phyloP scores from a whole-genome alignment of 1,140 invertebrate genomes.

The Calosoma granatense region DNA sequence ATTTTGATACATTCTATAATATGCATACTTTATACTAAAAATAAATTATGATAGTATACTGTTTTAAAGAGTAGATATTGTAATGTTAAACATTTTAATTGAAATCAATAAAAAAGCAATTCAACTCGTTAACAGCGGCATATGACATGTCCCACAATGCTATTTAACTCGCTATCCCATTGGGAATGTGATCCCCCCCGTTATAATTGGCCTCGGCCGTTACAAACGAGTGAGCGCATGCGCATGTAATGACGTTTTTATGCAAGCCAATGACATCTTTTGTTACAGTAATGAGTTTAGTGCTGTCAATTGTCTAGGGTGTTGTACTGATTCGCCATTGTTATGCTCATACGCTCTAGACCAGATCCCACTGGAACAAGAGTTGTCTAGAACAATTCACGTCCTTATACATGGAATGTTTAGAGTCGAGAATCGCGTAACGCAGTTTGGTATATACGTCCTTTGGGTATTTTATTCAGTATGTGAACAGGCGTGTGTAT shows the following conservation, averaged over 20 bases:
- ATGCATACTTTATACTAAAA: too few relatives aligned
- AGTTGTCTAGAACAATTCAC: conserved; percentile 10
- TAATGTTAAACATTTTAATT: too few relatives aligned
- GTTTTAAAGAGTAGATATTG: too few relatives aligned
- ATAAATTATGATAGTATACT: too few relatives aligned
- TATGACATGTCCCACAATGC: too few relatives aligned
- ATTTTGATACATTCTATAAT: too few relatives aligned
- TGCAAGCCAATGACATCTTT: conserved; percentile 35
- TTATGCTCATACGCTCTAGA: conserved; percentile 17
- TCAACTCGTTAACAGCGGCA: too few relatives aligned
- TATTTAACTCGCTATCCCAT: too few relatives aligned
- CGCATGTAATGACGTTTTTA: conserved; percentile 33
- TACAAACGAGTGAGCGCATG: not conserved
- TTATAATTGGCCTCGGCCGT: too few relatives aligned
- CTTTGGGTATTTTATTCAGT: conserved; percentile 10
- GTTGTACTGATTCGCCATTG: conserved; percentile 21
- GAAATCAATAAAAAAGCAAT: too few relatives aligned
- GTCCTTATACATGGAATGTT: conserved; percentile 1
- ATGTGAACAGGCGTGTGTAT: not conserved
- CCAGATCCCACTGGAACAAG: conserved; percentile 16
- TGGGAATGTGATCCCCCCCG: too few relatives aligned
- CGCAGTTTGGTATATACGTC: not conserved
- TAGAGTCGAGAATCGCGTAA: not conserved
- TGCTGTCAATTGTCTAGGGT: conserved; percentile 29
- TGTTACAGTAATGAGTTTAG: conserved; percentile 36